Base-by-base conservation (phyloP, 1,140 invertebrate genomes). In the Stegodyphus mimosarum region DNA sequence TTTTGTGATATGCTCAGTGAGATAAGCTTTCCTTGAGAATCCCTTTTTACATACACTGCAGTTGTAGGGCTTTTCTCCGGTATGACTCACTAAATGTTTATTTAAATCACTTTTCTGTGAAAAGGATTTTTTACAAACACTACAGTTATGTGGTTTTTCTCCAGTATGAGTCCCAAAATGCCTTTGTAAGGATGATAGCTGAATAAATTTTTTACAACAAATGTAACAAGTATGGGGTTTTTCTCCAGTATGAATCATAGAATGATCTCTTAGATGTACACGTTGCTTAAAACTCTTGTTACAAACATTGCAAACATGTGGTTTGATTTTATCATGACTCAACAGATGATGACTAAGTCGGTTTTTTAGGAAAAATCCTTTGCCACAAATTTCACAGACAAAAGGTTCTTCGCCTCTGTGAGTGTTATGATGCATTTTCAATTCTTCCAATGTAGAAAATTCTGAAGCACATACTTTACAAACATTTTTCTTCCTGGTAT, bases 121-220 rank as follows among this genome's bases (percentile, higher is more conserved):
- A 33, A 33, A 33, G 33, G 33, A 33, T 75, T 48, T 83, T 83
- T 50, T 96, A 33, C 33, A 33, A 33, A 33, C 3, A 33, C 33
- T 33, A 33, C 33, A 33, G 33, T 33, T 33, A 33, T 33, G 33
- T 33, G 33, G 33, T 33, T 33, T 33, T 33, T 33, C 33, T 33
- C 33, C 33, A 33, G 33, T 33, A 60, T 60, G 55, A 60, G 15
- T 60, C 15, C 9, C 9, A 60, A 60, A 11, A 60, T 60, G 55
- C 9, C 15, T 9, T 15, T 15, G 9, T 9, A 60, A 15, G 0
- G 55, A 60, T 9, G 15, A 9, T 60, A 11, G 9, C 55, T 60
- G 55, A 60, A 60, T 60, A 15, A 60, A 60, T 60, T 60, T 60
- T 60, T 60, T 60, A 15, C 55, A 9, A 60, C 55, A 60, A 11